Base-by-base conservation (phyloP, 2,113 vertebrate species). In the Mus spicilegus region DNA sequence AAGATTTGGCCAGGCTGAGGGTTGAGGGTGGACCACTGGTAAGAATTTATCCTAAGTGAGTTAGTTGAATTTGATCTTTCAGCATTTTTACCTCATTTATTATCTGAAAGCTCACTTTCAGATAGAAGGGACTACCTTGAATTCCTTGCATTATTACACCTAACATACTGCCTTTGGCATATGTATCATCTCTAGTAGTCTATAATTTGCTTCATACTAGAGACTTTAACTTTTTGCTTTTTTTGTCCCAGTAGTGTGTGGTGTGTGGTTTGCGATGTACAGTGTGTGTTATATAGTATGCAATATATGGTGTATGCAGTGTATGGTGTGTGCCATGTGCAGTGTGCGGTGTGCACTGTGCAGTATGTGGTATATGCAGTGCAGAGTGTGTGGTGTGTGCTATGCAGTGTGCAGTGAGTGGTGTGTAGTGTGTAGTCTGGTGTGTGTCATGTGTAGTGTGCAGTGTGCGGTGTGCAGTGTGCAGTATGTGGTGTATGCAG, bases 31-130 rank as follows among this genome's bases (percentile, higher is more conserved):
- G 42, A 42, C 69, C 46, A 56, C 65, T 88, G 9, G 39, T 80
- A 70, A 75, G 56, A 89, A 85, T 76, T 95, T n/a, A 93, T 73
- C 20, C 12, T 80, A 56, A 24, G 36, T 93, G 6, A 89, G 49
- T 82, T 93, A 42, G 42, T 42, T 42, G 42, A 42, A 42, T 42
- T 42, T 2, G 20, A 85, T 42, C 10, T 33, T 24, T 69, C 39
- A 33, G 42, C 4, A 87, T 69, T 69, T 49, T 69, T 16, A 33
- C 39, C 28, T 67, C 17, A 69, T 51, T 67, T 51, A 49, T 22
- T 67, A 51, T 69, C 26, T 12, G 10, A 88, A 78, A 61, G 7
- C 7, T 28, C 28, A 22, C 16, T 92, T 19, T 67, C 63, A 67
- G 65, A 5, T 30, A 30, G 65, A 67, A 67, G 28, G 65, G 28